These are phyloP conservation scores for Lates calcarifer DNA, from an alignment of 2,113 vertebrate genomes.

Conservation along the genomic window DNA sequence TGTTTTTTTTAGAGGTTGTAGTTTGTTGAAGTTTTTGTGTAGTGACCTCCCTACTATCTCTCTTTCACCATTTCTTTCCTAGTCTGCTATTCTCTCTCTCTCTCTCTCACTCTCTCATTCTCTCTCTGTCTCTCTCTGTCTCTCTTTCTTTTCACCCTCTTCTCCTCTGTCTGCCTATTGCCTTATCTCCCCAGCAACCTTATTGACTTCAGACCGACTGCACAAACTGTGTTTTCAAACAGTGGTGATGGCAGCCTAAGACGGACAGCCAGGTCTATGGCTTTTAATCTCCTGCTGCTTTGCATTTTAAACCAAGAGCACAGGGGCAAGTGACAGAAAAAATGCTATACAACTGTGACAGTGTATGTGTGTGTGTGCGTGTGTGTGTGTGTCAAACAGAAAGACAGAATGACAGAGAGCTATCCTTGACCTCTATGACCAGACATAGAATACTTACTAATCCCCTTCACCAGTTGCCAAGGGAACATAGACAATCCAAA, in stretches of 20 bases:
- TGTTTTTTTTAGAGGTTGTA: constrained; percentile 38
- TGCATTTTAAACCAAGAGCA: constrained; percentile 68
- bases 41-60: constrained; percentile 30
- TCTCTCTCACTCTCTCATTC: constrained; percentile 24
- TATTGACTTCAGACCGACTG: constrained; percentile 66
- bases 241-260: constrained; percentile 40
- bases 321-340: constrained; percentile 37
- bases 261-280: constrained; percentile 43
- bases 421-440: constrained; percentile 67
- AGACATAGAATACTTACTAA: constrained; percentile 62
- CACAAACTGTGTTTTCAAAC: constrained; percentile 70
- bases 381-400: constrained; percentile 10
- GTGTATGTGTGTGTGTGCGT: constrained; percentile 19
- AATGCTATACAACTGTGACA: constrained; percentile 16
- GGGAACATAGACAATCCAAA: constrained; percentile 59
- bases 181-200: constrained; percentile 62
- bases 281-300: constrained; percentile 65
- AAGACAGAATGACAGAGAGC: constrained; percentile 51
- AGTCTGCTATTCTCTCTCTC: constrained; percentile 9
- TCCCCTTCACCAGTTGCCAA: constrained; percentile 57
- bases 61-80: constrained; percentile 6
- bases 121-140: too few species aligned
- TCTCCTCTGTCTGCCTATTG: constrained; percentile 18
- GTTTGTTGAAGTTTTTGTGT: constrained; percentile 34
- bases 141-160: constrained; percentile 37